Base-by-base conservation (phyloP, 1,140 invertebrate species). In the Drosophila tropicalis region DNA sequence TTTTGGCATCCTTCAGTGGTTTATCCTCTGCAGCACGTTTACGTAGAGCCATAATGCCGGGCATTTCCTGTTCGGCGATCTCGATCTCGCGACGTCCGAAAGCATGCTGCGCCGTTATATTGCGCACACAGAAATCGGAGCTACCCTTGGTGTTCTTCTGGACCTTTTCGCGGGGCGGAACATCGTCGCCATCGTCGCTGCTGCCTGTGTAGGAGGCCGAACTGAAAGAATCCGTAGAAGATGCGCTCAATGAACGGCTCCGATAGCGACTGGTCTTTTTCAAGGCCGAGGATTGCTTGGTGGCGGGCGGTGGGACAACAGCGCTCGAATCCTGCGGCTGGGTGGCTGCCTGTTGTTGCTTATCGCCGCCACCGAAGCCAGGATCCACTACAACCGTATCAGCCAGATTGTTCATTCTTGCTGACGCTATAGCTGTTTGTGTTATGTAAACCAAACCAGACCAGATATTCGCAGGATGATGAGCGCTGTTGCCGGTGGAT, bases 11-110 rank as follows among this genome's bases (percentile, higher is more conserved):
- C 92, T 97, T 97, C 66, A 99, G 92, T 0, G 98, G 98, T 93
- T 98, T 98, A 90, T 99, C 98, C 62, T 97, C 97, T 47, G 95
- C 94, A 0, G 98, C 98, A 61, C 98, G 93, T 90, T 97, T 97
- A 51, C 98, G 94, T 70, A 99, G 92, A 0, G 98, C 98, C 95
- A 99, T 98, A 61, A 99, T 98, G 2, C 98, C 98, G 0, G 98
- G 98, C 98, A 99, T 99, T 94, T 99, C 98, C 67, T 92, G 98
- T 90, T 99, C 98, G n/a, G 98, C 98, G 76, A 99, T 99, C 93
- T 99, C 98, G 81, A 99, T 99, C 94, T 99, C 98, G 60, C 98
- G 92, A 25, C 98, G 93, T 0, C 98, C 98, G 92, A 98, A 99
- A 0, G 97, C 97, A 90, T 98, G 95, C 87, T 98, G 97, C 62